Base-by-base conservation (phyloP, 2,888 invertebrate species). In the Poecilus cupreus region DNA sequence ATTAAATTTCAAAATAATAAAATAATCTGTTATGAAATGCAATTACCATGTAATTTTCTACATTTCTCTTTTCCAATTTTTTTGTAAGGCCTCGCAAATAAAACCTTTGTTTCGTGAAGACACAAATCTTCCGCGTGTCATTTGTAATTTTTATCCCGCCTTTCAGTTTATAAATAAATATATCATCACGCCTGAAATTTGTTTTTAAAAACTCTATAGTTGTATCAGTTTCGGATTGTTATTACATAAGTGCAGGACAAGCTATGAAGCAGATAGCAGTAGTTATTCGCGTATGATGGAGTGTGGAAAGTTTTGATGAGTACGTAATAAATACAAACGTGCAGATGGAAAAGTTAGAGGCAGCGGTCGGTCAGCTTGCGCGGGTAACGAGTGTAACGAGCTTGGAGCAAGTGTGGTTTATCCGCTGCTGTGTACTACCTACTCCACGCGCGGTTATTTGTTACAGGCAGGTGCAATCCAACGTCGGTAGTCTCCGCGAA, bases 1-100 rank as follows among this genome's bases (percentile, higher is more conserved):
- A 85, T 85, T 84, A 84, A 83, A 84, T 85, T 84, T 83, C 82
- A 83, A 83, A 83, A 83, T 83, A 84, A 84, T 84, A 83, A 82
- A 84, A 83, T 83, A 83, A 84, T 82, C 83, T 81, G 83, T 82
- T 83, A 82, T 77, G 82, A 81, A 82, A 82, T 82, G 81, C 82
- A 80, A 80, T 80, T 80, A 80, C 80, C 70, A 80, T 54, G 80
- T 80, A 80, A 80, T 80, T 80, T 80, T 70, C 80, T 37, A 72
- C 43, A 70, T 70, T 80, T 72, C 57, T 72, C 54, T 39, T 80
- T 54, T 43, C 32, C 75, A 49, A 75, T 49, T 68, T 78, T 78
- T 68, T 78, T 18, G 49, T 70, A 3, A 72, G 46, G 72, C 39
- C 16, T 8, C 22, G 46, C 72, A 72, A 72, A 72, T 72, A 72